Conservation (phyloP, 2,888 invertebrate genomes). For the Phragmatobia fuliginosa region DNA sequence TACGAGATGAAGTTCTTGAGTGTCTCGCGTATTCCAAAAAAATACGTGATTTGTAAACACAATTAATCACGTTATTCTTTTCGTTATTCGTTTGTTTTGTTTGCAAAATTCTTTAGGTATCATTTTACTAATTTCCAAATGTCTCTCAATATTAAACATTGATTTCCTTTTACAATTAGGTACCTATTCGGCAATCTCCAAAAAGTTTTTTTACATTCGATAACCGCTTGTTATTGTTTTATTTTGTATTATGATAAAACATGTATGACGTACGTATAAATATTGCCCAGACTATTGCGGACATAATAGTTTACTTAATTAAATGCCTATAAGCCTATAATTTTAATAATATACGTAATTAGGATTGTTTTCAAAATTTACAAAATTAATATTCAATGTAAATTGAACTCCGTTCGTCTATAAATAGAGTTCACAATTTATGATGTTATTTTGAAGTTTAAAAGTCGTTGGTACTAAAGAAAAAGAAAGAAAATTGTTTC, state of each 20-base stretch:
- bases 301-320: neutral
- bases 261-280: neutral
- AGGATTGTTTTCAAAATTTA: neutral
- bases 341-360: neutral
- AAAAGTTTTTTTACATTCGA: neutral
- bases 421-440: neutral
- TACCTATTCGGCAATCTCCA: too few species aligned
- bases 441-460: neutral
- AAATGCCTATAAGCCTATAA: neutral
- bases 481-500: conserved; percentile 3
- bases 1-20: neutral
- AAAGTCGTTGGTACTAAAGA: conserved; percentile 20
- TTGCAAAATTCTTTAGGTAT: neutral
- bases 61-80: neutral
- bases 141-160: neutral
- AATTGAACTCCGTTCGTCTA: neutral
- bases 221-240: neutral
- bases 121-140: neutral
- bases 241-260: neutral
- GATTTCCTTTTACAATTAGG: neutral
- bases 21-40: neutral
- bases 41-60: neutral
- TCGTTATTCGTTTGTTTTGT: neutral
- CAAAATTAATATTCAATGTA: neutral
- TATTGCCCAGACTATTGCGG: neutral